Conservation (phyloP, 2,888 invertebrate genomes). For the Xestia rhomboidea region DNA sequence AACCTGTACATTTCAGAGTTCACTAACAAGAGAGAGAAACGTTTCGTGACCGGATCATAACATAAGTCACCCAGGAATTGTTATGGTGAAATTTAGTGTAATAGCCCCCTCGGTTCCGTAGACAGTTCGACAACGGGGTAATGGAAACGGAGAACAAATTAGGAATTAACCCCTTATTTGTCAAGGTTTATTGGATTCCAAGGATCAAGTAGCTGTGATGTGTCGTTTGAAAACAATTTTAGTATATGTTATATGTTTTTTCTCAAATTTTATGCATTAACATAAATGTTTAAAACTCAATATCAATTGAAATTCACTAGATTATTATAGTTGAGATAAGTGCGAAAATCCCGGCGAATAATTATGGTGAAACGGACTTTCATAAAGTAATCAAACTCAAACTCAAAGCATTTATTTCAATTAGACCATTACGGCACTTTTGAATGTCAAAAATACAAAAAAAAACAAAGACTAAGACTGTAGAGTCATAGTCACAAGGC, state of each 20-base stretch:
- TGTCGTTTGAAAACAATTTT: neutral
- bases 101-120: conserved; percentile 55
- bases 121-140: conserved; percentile 21
- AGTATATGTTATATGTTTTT: neutral
- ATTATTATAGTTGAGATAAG: too few relatives aligned
- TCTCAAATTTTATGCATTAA: too few relatives aligned
- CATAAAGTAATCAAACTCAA: too few relatives aligned
- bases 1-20: conserved; percentile 47
- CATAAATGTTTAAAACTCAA: too few relatives aligned
- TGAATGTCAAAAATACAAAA: too few relatives aligned
- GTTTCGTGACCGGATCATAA: conserved; percentile 74
- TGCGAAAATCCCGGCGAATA: too few relatives aligned
- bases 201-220: neutral
- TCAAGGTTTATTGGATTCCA: neutral
- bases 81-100: conserved; percentile 74
- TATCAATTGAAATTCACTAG: too few relatives aligned
- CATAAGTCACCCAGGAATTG: conserved; percentile 71
- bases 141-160: conserved; percentile 33
- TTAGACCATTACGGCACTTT: too few relatives aligned
- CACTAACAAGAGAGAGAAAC: conserved; percentile 52
- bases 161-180: conserved; percentile 17
- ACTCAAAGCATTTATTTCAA: too few relatives aligned
- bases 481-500: too few relatives aligned
- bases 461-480: too few relatives aligned
- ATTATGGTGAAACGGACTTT: too few relatives aligned